Base-by-base conservation (phyloP, 2,888 invertebrate genomes). In the Zaprionus lineosus region DNA sequence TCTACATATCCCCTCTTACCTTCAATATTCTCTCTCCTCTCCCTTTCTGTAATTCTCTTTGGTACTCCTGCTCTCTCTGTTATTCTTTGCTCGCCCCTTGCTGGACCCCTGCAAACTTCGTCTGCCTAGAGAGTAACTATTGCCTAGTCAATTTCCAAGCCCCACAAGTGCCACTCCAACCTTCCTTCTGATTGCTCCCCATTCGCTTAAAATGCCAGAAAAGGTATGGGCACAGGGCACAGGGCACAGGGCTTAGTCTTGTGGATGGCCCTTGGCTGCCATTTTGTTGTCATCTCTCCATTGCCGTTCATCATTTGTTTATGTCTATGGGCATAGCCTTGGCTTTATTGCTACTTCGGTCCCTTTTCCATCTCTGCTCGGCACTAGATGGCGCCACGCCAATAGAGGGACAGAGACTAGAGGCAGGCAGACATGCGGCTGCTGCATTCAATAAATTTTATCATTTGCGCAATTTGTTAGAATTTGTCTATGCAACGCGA, bases 121-220 rank as follows among this genome's bases (percentile, higher is more conserved):
- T n/a, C n/a, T n/a, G n/a, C n/a, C n/a, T n/a, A n/a, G n/a, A n/a
- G n/a, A n/a, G n/a, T n/a, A n/a, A n/a, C n/a, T n/a, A 4, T 15
- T 26, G 9, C n/a, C 37, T 55, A 47, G 48, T 50, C 60, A 62
- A 72, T 72, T 74, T 57, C 28, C 68, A 74, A 74, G 74, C 73
- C 76, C 56, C 58, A 65, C 65, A 76, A 73, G 73, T 65, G 68
- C 50, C 21, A 16, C 26, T 6, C 8, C 33, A 12, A 7, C 34
- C 34, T n/a, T 11, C 15, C n/a, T 5, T 9, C 14, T 14, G 12
- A 8, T 9, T 11, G 3, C 41, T 9, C 34, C 12, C 31, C 24
- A 8, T 19, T 31, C 26, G 12, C 24, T n/a, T 34, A 9, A 18
- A 3, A 3, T 11, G 8, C 11, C 19, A 11, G 3, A n/a, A 9